A percentile compares a stretch with the other conserved stretches of the same genome.
phyloP scores from a whole-genome alignment of 2,888 invertebrate species.

The Clostera curtula region DNA sequence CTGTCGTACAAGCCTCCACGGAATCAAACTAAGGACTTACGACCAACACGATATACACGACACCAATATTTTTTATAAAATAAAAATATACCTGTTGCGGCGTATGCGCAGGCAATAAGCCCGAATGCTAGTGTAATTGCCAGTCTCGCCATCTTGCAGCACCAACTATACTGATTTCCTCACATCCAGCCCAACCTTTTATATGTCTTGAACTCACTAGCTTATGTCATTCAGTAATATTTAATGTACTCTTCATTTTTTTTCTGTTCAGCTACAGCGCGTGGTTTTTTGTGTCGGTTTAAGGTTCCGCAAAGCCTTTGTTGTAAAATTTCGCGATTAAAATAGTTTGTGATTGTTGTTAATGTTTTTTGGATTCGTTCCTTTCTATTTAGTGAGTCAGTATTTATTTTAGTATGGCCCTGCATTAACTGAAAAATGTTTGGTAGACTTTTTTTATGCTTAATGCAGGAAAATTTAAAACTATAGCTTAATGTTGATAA shows the following conservation, averaged over 20 bases:
- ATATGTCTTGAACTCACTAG: conserved; percentile 39
- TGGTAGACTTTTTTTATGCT: no score
- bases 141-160: conserved; percentile 45
- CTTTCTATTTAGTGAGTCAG: neutral
- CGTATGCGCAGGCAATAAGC: conserved; percentile 43
- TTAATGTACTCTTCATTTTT: conserved; percentile 49
- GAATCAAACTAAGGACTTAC: neutral
- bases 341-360: conserved; percentile 1
- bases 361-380: neutral
- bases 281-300: conserved; percentile 28
- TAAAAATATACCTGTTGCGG: conserved; percentile 44
- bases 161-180: conserved; percentile 28
- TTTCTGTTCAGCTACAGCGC: conserved; percentile 19
- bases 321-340: neutral
- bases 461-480: no score
- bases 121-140: conserved; percentile 47
- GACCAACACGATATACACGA: neutral
- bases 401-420: no score
- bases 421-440: no score
- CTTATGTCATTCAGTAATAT: conserved; percentile 48
- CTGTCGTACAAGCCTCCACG: no score
- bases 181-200: conserved; percentile 26
- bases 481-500: no score
- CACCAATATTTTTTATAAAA: neutral
- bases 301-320: conserved; percentile 21